phyloP scores from a whole-genome alignment of 2,888 invertebrate genomes.

The Harpagoxenus sublaevis region DNA sequence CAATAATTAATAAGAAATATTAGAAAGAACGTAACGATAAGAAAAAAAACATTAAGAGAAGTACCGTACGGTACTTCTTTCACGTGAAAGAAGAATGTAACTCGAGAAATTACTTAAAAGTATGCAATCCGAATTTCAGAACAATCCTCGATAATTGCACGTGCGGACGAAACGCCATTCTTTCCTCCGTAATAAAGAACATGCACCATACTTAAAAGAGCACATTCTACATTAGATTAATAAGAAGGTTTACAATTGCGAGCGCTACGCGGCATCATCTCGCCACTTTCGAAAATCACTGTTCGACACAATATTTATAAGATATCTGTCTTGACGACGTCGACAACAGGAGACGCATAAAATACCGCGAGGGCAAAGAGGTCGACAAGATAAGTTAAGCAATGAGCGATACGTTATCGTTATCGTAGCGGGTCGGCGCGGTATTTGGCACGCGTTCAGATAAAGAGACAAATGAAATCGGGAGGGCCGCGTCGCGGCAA shows the following conservation, averaged over 20 bases:
- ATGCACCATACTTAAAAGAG: background rate
- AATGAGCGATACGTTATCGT: constrained; percentile 76
- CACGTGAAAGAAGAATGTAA: background rate
- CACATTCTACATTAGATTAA: constrained; percentile 10
- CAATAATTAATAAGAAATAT: constrained; percentile 7
- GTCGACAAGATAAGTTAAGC: constrained; percentile 77
- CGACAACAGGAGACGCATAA: constrained; percentile 57
- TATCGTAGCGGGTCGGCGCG: constrained; percentile 68
- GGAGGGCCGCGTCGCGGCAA: constrained; percentile 34
- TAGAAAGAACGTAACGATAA: background rate
- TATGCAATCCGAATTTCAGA: background rate
- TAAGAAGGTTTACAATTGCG: constrained; percentile 8
- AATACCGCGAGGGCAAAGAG: constrained; percentile 72
- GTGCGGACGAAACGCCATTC: background rate
- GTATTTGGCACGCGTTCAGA: constrained; percentile 73
- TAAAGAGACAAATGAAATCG: constrained; percentile 68
- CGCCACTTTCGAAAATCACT: constrained; percentile 23
- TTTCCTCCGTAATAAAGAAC: background rate
- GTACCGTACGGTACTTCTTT: no score
- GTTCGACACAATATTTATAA: constrained; percentile 18
- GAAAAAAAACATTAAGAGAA: background rate
- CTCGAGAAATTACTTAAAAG: background rate
- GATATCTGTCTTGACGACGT: constrained; percentile 49
- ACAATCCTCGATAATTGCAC: background rate
- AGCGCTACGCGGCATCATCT: constrained; percentile 19